Evolutionary conservation across 2,113 vertebrate species (phyloP), one percentile per base, ranked within the genome.

Genomic region (Tylochromis polylepis): DNA sequence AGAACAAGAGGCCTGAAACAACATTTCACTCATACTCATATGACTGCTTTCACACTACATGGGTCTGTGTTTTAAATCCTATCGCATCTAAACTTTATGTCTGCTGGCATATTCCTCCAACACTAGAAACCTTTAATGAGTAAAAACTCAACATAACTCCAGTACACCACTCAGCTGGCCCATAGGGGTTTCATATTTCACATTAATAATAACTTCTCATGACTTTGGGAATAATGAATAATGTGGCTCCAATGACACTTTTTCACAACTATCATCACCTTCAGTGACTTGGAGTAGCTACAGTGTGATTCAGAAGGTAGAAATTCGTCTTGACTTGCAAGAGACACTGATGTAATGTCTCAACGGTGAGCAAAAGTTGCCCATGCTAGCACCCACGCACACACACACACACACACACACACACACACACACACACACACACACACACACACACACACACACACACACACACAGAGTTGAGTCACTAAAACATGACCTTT

Each of bases 291-390:
- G 91, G 83, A 86, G 90, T 57, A 89, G 60, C 88, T 83, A 34
- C 31, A 56, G 38, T 80, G 81, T 95, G 95, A 96, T 88, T 96
- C 95, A 95, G 79, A 67, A 56, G 75, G 16, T 11, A 89, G 41
- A 91, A 90, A 94, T 94, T 91, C 85, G 88, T 75, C 85, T 62
- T 22, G 29, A 81, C 58, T 79, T 83, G 83, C 29, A 81, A 58
- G 62, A 94, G 89, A 89, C 84, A 82, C 85, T 95, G 93, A 96
- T 85, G 95, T 96, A 93, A 97, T 87, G 93, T 95, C 94, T 93
- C 92, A 88, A 58, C 59, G 62, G 49, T 10, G 58, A 85, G n/a
- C 86, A 82, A 81, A 81, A 84, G 62, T 90, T 89, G 46, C 86
- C n/a, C n/a, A n/a, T n/a, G n/a, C n/a, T n/a, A n/a, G n/a, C n/a